Percentiles rank a stretch among this genome's conserved stretches.
phyloP scores from a whole-genome alignment of 1,140 invertebrate genomes.

The Mizuhopecten yessoensis region DNA sequence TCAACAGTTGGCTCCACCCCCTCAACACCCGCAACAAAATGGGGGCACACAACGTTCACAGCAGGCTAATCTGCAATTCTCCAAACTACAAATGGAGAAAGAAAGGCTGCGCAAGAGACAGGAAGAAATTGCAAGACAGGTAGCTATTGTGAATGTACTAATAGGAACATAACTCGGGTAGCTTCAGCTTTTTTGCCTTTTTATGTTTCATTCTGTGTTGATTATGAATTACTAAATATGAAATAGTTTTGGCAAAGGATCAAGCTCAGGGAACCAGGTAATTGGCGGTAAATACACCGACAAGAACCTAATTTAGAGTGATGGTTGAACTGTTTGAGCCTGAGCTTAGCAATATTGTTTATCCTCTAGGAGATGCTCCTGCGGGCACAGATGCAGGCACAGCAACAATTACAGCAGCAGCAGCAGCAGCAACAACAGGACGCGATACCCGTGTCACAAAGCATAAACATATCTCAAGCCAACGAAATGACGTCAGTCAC shows the following conservation, averaged over 20 bases:
- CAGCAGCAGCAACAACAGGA: slow-evolving; percentile 44
- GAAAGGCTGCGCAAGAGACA: slow-evolving; percentile 93
- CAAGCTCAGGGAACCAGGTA: no score
- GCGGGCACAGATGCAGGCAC: slow-evolving; percentile 61
- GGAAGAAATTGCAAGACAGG: slow-evolving; percentile 94
- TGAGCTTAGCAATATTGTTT: slow-evolving; percentile 33
- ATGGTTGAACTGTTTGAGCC: neutral
- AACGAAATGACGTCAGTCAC: slow-evolving; percentile 77
- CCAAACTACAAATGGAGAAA: slow-evolving; percentile 91
- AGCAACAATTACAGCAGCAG: slow-evolving; percentile 55
- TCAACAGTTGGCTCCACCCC: slow-evolving; percentile 81
- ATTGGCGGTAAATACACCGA: no score
- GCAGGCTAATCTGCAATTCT: slow-evolving; percentile 52
- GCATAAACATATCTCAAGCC: slow-evolving; percentile 54
- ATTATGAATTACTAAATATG: no score
- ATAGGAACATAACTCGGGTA: no score
- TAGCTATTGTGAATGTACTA: slow-evolving; percentile 77
- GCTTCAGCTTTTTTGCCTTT: no score
- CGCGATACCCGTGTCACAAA: slow-evolving; percentile 44
- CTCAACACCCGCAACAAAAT: slow-evolving; percentile 88
- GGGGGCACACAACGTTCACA: slow-evolving; percentile 76
- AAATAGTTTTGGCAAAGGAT: no score
- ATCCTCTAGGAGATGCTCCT: slow-evolving; percentile 72
- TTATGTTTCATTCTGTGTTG: no score
- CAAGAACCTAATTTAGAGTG: no score